Conservation (phyloP, 2,888 invertebrate genomes). For the Andrena minutula region DNA sequence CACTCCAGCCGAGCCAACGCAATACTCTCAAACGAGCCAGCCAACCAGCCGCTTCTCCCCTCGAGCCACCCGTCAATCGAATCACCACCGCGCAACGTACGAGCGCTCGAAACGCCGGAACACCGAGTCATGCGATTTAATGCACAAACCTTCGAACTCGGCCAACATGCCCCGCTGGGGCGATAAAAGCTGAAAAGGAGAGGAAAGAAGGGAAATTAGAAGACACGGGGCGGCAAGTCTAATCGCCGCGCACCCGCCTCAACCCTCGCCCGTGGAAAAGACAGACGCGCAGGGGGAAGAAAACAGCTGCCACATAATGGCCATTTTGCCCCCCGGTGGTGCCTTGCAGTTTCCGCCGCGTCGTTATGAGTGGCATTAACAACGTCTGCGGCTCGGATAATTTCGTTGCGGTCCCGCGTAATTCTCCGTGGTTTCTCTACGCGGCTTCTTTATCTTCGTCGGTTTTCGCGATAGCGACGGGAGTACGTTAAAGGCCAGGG, state of each 20-base stretch:
- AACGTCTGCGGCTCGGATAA: slow-evolving; percentile 60
- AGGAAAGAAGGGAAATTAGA: slow-evolving; percentile 16
- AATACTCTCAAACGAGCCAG: not conserved
- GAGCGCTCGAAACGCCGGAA: not conserved
- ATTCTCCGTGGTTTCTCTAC: slow-evolving; percentile 7
- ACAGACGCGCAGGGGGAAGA: slow-evolving; percentile 21
- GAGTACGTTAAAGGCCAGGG: slow-evolving; percentile 41
- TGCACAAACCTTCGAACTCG: not conserved
- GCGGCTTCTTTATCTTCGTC: slow-evolving; percentile 33
- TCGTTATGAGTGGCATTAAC: slow-evolving; percentile 53
- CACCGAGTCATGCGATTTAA: slow-evolving; percentile 27
- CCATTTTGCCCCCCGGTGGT: slow-evolving; percentile 38
- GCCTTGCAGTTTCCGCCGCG: slow-evolving; percentile 33
- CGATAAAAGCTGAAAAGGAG: slow-evolving; percentile 3
- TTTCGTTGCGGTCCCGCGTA: slow-evolving; percentile 62
- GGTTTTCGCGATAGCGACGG: slow-evolving; percentile 8
- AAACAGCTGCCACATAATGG: slow-evolving; percentile 57
- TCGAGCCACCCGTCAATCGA: slow-evolving; percentile 1
- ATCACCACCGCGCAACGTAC: not conserved
- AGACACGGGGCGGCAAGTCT: slow-evolving; percentile 43
- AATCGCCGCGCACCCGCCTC: slow-evolving; percentile 43
- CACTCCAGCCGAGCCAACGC: not conserved
- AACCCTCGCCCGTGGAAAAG: slow-evolving; percentile 17
- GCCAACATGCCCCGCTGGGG: slow-evolving; percentile 2
- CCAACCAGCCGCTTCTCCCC: not conserved